Conservation (phyloP, 2,113 vertebrate genomes). For the Chloebia gouldiae region DNA sequence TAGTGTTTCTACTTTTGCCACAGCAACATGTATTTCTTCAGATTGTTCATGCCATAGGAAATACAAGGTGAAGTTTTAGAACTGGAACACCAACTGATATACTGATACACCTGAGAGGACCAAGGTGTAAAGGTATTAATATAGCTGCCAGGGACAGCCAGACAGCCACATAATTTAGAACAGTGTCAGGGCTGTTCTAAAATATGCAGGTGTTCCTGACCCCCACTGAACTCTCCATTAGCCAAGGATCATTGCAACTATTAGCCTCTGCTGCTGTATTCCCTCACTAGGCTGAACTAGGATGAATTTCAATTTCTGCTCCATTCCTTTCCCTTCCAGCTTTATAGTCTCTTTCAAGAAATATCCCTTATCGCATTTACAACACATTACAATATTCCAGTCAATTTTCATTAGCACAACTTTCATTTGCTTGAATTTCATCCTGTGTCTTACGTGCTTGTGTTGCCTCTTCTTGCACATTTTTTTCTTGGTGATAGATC, state of each 20-base stretch:
- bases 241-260: slow-evolving; percentile 62
- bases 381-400: slow-evolving; percentile 32
- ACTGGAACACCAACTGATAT: neutral
- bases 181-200: slow-evolving; percentile 25
- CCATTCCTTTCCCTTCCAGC: neutral
- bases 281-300: slow-evolving; percentile 29
- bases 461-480: neutral
- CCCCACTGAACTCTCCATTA: slow-evolving; percentile 43
- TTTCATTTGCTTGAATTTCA: slow-evolving; percentile 48
- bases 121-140: slow-evolving; percentile 15
- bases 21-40: neutral
- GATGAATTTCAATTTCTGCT: slow-evolving; percentile 60
- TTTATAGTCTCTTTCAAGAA: slow-evolving; percentile 16
- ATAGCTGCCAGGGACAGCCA: neutral
- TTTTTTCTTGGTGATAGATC: slow-evolving; percentile 52
- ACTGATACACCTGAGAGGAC: neutral
- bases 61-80: neutral
- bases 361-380: neutral
- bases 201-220: slow-evolving; percentile 56
- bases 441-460: slow-evolving; percentile 36
- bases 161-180: slow-evolving; percentile 13
- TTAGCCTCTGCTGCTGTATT: slow-evolving; percentile 49
- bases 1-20: neutral
- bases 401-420: slow-evolving; percentile 45
- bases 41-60: neutral